phyloP scores from a whole-genome alignment of 2,888 invertebrate species.

The Polydrusus tereticollis region DNA sequence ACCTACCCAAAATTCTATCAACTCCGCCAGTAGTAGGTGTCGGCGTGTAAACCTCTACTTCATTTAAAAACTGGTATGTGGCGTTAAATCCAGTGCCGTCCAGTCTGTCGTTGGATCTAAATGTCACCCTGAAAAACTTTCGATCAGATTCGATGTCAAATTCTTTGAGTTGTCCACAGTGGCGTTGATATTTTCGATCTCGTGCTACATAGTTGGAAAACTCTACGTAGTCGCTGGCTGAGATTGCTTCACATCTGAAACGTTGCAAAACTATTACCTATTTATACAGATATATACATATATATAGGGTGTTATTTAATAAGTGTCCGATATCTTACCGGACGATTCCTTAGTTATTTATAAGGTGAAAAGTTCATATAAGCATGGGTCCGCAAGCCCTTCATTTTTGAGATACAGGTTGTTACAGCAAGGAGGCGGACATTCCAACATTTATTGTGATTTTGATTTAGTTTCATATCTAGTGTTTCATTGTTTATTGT shows the following conservation, averaged over 20 bases:
- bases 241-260: constrained; percentile 86
- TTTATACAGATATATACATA: too few relatives aligned
- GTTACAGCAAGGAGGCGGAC: too few relatives aligned
- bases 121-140: constrained; percentile 94
- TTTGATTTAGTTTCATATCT: too few relatives aligned
- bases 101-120: constrained; percentile 92
- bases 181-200: constrained; percentile 89
- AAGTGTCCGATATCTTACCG: too few relatives aligned
- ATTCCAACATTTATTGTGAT: too few relatives aligned
- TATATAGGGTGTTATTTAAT: too few relatives aligned
- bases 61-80: constrained; percentile 86
- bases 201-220: constrained; percentile 94
- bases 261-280: background rate
- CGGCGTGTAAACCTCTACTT: constrained; percentile 72
- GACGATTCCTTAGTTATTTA: too few relatives aligned
- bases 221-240: constrained; percentile 96
- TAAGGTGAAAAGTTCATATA: too few relatives aligned
- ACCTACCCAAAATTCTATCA: constrained; percentile 27
- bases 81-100: constrained; percentile 96
- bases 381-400: too few relatives aligned
- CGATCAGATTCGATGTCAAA: constrained; percentile 89
- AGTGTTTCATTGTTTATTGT: too few relatives aligned
- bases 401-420: too few relatives aligned
- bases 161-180: constrained; percentile 88
- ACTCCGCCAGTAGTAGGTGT: constrained; percentile 56